phyloP scores from a whole-genome alignment of 1,140 invertebrate species.

The Hormaphis cornu region DNA sequence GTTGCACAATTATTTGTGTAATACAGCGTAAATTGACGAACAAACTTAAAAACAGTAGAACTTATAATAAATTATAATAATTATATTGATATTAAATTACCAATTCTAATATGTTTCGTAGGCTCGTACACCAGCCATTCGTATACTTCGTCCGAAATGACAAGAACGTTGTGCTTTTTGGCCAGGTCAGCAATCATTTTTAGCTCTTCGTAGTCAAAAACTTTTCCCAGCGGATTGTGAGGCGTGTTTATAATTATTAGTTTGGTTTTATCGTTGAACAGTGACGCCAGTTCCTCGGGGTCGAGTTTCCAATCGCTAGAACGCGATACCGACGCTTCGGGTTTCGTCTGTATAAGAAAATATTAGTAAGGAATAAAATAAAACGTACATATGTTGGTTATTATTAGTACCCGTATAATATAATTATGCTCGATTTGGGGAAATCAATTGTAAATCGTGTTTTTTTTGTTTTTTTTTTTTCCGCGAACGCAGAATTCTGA shows the following conservation, averaged over 20 bases:
- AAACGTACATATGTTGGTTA: too few species aligned
- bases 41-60: too few species aligned
- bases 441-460: too few species aligned
- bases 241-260: slow-evolving; percentile 93
- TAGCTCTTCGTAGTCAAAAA: slow-evolving; percentile 62
- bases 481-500: too few species aligned
- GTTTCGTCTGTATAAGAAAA: slow-evolving; percentile 44
- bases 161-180: slow-evolving; percentile 84
- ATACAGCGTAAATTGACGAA: too few species aligned
- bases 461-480: too few species aligned
- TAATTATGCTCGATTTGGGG: too few species aligned
- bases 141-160: slow-evolving; percentile 94
- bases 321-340: slow-evolving; percentile 41
- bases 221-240: slow-evolving; percentile 91
- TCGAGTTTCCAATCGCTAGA: slow-evolving; percentile 88
- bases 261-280: slow-evolving; percentile 90
- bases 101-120: slow-evolving; percentile 78
- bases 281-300: slow-evolving; percentile 61
- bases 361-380: too few species aligned
- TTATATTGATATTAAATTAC: slow-evolving; percentile 49
- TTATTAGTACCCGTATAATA: too few species aligned
- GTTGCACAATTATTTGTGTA: too few species aligned
- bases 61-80: too few species aligned
- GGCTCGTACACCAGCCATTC: slow-evolving; percentile 92
- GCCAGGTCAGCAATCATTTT: slow-evolving; percentile 75